Evolutionary conservation across 1,140 invertebrate genomes (phyloP), one percentile per base, ranked within the genome.

Genomic region (Rhagoletis pomonella): DNA sequence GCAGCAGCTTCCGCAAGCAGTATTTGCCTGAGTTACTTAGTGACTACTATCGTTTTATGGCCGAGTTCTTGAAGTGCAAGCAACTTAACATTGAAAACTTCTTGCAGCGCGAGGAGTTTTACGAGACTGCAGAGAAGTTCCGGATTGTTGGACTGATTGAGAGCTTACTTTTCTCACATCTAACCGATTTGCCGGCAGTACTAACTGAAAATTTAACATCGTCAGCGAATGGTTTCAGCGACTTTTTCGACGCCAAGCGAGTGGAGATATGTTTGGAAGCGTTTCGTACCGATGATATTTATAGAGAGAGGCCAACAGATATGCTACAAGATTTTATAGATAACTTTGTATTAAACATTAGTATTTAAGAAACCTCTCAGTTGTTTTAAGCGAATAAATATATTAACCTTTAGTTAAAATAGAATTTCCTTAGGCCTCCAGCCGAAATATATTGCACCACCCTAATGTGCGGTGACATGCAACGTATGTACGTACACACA

Each of bases 291-390:
- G 92, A 94, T 88, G 85, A 91, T 10, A 14, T 90, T 0, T 94
- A 94, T 89, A 89, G 90, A 39, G 88, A 90, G 59, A 90, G 94
- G 10, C 86, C 94, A 14, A 89, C 88, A n/a, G 94, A 94, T 89
- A 90, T 95, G 87, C 89, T 94, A 9, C 90, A 94, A 87, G 94
- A 94, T 89, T 93, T 94, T 62, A 89, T 94, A 4, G 94, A 94
- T 90, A 90, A 92, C 89, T 94, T 91, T 89, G 89, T 94, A 19
- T 84, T 88, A 19, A 77, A 77, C 1, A 12, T 5, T 58, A 2
- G 55, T 3, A 17, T 47, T 55, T 81, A 58, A 29, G 29, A 29
- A 29, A 29, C 29, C 29, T 29, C 29, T 29, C 29, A 29, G 0
- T 29, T 29, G 29, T 29, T 29, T 29, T 29, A 29, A 29, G 29